These are phyloP conservation scores for Bombus breviceps DNA, from an alignment of 1,140 invertebrate genomes.

Conservation along the genomic window DNA sequence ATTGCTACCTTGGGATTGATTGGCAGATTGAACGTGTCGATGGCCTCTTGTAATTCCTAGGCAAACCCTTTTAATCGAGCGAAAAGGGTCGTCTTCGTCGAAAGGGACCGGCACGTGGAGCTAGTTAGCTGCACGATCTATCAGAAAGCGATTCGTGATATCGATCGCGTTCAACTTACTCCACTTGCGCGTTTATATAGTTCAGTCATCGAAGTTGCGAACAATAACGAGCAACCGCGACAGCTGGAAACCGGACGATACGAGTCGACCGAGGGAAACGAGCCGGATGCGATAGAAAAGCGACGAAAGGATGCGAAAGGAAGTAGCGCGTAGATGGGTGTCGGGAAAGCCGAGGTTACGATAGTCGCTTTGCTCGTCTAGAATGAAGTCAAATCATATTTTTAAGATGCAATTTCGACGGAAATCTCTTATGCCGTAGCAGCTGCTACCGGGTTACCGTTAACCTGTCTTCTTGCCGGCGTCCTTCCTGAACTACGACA, in stretches of 20 bases:
- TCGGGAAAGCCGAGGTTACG: constrained; percentile 11
- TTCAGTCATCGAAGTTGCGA: no score
- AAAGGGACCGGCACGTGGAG: not conserved
- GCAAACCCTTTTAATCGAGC: constrained; percentile 48
- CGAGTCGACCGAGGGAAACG: not conserved
- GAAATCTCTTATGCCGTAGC: constrained; percentile 75
- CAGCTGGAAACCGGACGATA: not conserved
- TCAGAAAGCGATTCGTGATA: not conserved
- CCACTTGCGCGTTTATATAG: no score
- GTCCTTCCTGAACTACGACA: constrained; percentile 49
- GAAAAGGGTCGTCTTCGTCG: constrained; percentile 6
- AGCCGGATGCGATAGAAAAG: not conserved
- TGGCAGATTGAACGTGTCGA: constrained; percentile 58
- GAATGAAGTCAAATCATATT: constrained; percentile 79
- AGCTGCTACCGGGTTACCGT: constrained; percentile 68
- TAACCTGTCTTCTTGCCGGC: constrained; percentile 48
- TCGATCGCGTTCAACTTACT: not conserved
- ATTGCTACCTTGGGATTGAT: constrained; percentile 62
- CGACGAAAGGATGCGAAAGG: not conserved
- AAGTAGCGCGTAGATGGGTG: not conserved
- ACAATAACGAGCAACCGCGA: not conserved
- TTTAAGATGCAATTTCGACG: constrained; percentile 80
- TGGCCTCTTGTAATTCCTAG: constrained; percentile 48
- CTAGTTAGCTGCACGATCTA: not conserved
- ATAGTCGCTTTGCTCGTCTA: constrained; percentile 13